Evolutionary conservation across 2,797 vertebrate genomes (phyloP).

Genomic region (Premnoplex brunnescens): DNA sequence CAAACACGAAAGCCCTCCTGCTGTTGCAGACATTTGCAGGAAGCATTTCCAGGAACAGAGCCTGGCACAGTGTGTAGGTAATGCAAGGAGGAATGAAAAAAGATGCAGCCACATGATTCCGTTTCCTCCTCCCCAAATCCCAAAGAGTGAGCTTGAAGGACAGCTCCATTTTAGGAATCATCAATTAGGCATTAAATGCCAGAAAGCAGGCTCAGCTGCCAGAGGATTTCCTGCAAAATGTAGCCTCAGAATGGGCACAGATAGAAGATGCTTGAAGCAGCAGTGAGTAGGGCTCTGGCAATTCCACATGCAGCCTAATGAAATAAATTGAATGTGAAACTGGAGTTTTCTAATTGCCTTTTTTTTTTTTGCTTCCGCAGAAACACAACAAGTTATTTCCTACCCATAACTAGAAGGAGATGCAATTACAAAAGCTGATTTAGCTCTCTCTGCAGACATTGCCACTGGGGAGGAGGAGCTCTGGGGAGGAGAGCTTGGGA

Average conservation of each 20-base stretch:
- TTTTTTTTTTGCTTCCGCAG: neutral
- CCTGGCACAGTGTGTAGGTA: neutral
- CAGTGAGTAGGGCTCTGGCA: neutral
- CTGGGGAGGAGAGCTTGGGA: neutral
- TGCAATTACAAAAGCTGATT: neutral
- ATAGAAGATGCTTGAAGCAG: neutral
- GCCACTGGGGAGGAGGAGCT: neutral
- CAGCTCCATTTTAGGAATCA: neutral
- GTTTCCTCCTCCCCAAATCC: neutral
- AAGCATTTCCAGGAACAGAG: neutral
- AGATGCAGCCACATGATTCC: neutral
- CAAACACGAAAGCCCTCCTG: neutral
- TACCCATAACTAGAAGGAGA: neutral
- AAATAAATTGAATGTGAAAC: neutral
- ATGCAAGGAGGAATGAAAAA: neutral
- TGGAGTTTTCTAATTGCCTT: neutral
- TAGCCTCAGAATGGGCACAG: neutral
- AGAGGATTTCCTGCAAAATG: neutral
- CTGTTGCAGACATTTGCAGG: neutral
- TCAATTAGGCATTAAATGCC: neutral
- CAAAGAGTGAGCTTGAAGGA: neutral
- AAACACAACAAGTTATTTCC: neutral
- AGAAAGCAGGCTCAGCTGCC: constrained; percentile 2
- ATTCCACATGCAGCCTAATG: neutral
- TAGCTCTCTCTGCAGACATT: neutral